phyloP scores from a whole-genome alignment of 2,113 vertebrate genomes.

The Cryptoleucopteryx plumbea region DNA sequence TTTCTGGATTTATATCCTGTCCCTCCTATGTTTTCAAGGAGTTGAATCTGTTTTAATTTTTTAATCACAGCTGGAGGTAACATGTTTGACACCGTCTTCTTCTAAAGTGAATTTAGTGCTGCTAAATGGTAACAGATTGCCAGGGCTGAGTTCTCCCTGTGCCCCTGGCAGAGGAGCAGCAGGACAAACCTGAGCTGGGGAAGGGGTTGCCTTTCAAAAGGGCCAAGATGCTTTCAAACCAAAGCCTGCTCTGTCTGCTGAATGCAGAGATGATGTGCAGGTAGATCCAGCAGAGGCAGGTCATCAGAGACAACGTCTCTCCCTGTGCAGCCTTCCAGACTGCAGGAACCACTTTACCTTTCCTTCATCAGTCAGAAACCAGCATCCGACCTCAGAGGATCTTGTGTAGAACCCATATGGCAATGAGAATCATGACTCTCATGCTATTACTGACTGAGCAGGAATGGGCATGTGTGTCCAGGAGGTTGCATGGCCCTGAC shows the following conservation, averaged over 20 bases:
- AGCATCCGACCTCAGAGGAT: neutral
- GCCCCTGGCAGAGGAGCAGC: neutral
- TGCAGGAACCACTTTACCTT: neutral
- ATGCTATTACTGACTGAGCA: neutral
- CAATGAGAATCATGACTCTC: neutral
- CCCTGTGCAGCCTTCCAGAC: neutral
- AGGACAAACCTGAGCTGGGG: neutral
- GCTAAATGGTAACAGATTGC: neutral
- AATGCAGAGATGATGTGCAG: neutral
- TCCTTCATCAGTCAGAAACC: neutral
- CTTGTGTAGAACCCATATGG: neutral
- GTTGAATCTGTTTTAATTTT: neutral
- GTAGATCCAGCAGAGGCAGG: neutral
- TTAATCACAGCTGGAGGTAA: neutral
- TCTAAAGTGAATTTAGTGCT: neutral
- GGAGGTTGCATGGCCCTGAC: neutral
- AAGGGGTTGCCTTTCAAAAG: neutral
- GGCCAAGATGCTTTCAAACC: neutral
- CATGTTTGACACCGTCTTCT: neutral
- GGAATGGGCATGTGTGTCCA: neutral
- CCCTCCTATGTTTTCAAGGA: neutral
- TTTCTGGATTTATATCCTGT: neutral
- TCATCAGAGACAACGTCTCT: neutral
- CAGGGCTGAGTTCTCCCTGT: neutral
- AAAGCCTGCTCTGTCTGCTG: neutral